Base-by-base conservation (phyloP, 1,140 invertebrate genomes). In the Lordiphosa collinella region DNA sequence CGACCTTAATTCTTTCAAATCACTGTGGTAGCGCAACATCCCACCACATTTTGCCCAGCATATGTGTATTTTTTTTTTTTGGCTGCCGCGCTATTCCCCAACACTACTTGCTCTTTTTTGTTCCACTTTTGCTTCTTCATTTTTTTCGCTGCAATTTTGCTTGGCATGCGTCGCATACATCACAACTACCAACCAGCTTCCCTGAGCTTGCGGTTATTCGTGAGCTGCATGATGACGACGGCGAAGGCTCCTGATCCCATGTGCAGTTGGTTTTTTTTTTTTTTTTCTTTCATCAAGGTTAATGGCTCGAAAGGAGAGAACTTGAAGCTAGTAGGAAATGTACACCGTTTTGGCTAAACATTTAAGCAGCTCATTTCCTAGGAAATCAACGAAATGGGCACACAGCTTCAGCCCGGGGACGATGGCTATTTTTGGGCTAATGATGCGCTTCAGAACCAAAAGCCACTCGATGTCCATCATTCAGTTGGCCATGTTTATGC, bases 341-440 rank as follows among this genome's bases (percentile, higher is more conserved):
- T 71, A 70, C 58, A 76, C 78, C 54, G 62, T 66, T 80, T 80
- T 55, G 64, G 66, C 71, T 80, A 72, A 80, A 76, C 76, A 80
- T 80, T 80, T 84, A 80, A 80, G 76, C 76, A 84, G 71, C 76
- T 80, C 76, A 80, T 80, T 80, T 80, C 78, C 78, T 82, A 76
- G 66, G 66, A 80, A 80, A 80, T 76, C 76, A 60, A 63, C 66
- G 37, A 71, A 71, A 74, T 58, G 75, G 65, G 75, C 68, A 78
- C 73, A 61, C 18, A 43, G 25, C 31, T 57, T 38, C 53, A 60
- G 57, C 31, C 34, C 11, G 7, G 34, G 16, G 25, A 31, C 38
- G 59, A 72, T 72, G 72, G 55, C 78, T 84, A 84, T 84, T 84
- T 82, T 84, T 84, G 78, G 75, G 78, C 78, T 84, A 84, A 84